Conservation (phyloP, 2,113 vertebrate species). For the Capreolus pygargus region DNA sequence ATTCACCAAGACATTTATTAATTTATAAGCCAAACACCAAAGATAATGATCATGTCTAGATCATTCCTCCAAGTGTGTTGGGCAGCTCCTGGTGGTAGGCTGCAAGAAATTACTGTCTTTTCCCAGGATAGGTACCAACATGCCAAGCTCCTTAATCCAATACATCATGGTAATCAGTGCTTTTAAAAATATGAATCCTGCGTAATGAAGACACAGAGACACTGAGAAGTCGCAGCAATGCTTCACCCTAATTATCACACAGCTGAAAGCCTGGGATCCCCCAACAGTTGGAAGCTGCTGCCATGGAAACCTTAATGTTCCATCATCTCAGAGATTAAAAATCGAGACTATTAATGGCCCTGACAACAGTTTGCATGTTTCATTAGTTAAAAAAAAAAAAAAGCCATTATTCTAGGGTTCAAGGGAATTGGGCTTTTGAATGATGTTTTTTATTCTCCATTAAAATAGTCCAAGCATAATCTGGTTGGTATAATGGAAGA, state of each 20-base stretch:
- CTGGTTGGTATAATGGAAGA: conserved; percentile 43
- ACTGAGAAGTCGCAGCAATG: conserved; percentile 39
- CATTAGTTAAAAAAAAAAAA: conserved; percentile 77
- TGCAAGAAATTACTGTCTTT: conserved; percentile 27
- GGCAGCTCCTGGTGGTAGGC: background rate
- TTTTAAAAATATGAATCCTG: conserved; percentile 42
- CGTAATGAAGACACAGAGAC: conserved; percentile 52
- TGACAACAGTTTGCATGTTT: conserved; percentile 74
- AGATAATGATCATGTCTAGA: background rate
- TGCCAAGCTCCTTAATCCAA: conserved; percentile 52
- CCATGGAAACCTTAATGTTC: conserved; percentile 77
- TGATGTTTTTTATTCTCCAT: conserved; percentile 63
- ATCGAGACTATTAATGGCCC: conserved; percentile 73
- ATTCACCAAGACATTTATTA: conserved; percentile 43
- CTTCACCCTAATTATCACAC: conserved; percentile 64
- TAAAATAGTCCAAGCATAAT: conserved; percentile 41
- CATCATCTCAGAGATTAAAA: conserved; percentile 79
- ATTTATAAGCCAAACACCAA: conserved; percentile 50
- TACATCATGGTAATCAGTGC: conserved; percentile 46
- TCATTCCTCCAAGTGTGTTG: conserved; percentile 10
- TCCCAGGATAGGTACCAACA: conserved; percentile 41
- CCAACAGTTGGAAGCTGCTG: conserved; percentile 75
- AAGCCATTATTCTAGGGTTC: conserved; percentile 70
- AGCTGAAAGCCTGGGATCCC: conserved; percentile 61
- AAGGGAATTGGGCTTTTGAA: conserved; percentile 68